Evolutionary conservation across 2,888 invertebrate species (phyloP).

Genomic region (Cetonia aurata): DNA sequence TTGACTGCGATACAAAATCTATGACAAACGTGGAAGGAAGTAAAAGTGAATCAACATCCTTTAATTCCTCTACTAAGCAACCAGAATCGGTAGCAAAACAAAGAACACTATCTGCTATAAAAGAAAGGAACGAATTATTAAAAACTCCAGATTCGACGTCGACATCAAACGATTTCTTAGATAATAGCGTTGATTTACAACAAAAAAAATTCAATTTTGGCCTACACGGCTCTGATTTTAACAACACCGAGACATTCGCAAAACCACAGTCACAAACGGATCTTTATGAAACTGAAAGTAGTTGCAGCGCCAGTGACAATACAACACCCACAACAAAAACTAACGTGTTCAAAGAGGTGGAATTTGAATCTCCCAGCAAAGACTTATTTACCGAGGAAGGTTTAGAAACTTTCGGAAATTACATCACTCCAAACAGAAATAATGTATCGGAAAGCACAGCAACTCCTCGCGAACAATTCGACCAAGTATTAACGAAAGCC

Average conservation of each 20-base stretch:
- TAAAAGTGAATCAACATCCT: slow-evolving; percentile 42
- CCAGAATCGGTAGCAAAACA: slow-evolving; percentile 9
- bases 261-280: slow-evolving; percentile 51
- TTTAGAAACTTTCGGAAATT: slow-evolving; percentile 60
- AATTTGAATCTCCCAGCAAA: slow-evolving; percentile 53
- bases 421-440: slow-evolving; percentile 56
- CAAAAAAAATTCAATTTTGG: slow-evolving; percentile 57
- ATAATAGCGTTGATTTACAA: slow-evolving; percentile 50
- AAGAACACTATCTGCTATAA: not conserved
- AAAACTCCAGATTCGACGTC: slow-evolving; percentile 52
- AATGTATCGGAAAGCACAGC: not conserved
- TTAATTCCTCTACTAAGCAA: slow-evolving; percentile 30
- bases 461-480: slow-evolving; percentile 6
- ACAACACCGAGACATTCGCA: slow-evolving; percentile 45
- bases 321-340: slow-evolving; percentile 56
- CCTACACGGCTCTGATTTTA: slow-evolving; percentile 59
- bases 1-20: slow-evolving; percentile 51
- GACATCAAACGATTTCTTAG: slow-evolving; percentile 58
- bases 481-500: slow-evolving; percentile 38
- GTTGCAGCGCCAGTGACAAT: slow-evolving; percentile 57
- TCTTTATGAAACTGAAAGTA: slow-evolving; percentile 61
- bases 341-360: slow-evolving; percentile 60
- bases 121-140: slow-evolving; percentile 48
- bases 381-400: slow-evolving; percentile 55
- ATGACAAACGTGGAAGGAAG: slow-evolving; percentile 24